These are phyloP conservation scores for Nymphicus hollandicus DNA, from an alignment of 2,113 vertebrate species.

Conservation along the genomic window DNA sequence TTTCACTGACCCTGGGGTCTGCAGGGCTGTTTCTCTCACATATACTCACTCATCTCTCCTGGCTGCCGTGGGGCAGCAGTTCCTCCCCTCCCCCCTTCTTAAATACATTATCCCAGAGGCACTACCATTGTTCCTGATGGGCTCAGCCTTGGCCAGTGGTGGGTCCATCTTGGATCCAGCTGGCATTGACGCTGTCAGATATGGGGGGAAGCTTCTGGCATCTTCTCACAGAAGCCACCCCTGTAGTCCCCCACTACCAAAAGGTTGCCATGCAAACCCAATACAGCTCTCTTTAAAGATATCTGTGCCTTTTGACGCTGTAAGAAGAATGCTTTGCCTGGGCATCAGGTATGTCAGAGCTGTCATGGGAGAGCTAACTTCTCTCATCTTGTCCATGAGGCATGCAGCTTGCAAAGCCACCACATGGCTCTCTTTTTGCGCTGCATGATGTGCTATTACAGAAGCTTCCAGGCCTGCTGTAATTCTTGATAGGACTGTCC, in stretches of 20 bases:
- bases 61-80: neutral
- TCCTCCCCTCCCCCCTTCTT: neutral
- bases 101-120: no score
- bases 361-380: neutral
- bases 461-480: neutral
- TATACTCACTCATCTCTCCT: neutral
- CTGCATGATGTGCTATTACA: neutral
- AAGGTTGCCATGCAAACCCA: neutral
- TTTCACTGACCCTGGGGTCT: neutral
- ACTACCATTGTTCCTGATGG: fast-evolving
- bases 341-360: neutral
- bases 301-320: neutral
- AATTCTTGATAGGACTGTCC: neutral
- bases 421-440: neutral
- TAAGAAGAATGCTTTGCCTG: neutral
- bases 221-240: neutral
- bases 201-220: neutral
- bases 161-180: fast-evolving
- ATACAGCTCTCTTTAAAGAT: neutral
- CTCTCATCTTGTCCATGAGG: neutral
- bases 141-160: neutral
- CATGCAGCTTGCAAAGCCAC: neutral
- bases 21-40: neutral
- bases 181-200: fast-evolving
- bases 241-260: neutral